Percentiles rank a stretch among this genome's conserved stretches.
phyloP scores from a whole-genome alignment of 2,113 vertebrate species.

The Pandion haliaetus region DNA sequence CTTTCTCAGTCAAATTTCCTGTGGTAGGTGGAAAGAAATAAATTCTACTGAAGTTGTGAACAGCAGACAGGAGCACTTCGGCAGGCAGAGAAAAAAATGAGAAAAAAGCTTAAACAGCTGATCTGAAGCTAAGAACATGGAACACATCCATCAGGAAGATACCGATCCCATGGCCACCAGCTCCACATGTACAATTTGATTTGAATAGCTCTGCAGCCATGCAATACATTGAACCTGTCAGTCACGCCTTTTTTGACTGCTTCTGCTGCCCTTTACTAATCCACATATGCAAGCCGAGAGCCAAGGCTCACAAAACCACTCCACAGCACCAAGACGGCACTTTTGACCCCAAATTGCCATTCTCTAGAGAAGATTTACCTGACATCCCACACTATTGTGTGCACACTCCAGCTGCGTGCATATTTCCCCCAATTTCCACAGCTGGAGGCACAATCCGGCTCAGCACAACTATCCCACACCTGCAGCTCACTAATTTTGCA shows the following conservation, averaged over 20 bases:
- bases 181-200: not conserved
- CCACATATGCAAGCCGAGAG: not conserved
- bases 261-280: not conserved
- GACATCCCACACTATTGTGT: not conserved
- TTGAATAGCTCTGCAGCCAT: not conserved
- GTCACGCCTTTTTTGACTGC: not conserved
- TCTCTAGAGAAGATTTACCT: not conserved
- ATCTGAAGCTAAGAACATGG: not conserved
- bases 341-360: not conserved
- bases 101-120: not conserved
- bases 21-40: slow-evolving; percentile 27
- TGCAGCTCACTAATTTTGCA: not conserved
- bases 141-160: not conserved
- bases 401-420: not conserved
- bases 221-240: not conserved
- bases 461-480: not conserved
- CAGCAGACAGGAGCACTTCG: not conserved
- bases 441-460: not conserved
- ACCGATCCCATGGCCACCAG: not conserved
- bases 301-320: not conserved
- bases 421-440: not conserved
- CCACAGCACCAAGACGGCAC: not conserved
- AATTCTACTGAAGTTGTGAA: not conserved
- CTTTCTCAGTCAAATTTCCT: slow-evolving; percentile 32
- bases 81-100: not conserved